Base-by-base conservation (phyloP, 2,888 invertebrate species). In the Glaucopsyche alexis region DNA sequence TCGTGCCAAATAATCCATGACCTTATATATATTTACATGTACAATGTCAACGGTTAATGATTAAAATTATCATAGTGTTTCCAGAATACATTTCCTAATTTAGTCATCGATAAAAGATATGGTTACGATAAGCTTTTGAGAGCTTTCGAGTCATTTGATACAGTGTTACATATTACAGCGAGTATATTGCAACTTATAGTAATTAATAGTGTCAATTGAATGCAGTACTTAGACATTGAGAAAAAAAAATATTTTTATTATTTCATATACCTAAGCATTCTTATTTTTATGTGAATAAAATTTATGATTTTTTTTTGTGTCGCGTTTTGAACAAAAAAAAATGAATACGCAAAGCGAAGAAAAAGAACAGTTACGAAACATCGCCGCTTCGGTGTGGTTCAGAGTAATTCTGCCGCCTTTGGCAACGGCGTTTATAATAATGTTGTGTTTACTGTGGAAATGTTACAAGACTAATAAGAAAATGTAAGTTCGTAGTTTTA, bases 381-480 rank as follows among this genome's bases (percentile, higher is more conserved):
- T 73, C 0, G 60, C 65, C 6, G 50, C 14, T 38, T 45, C 55
- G 8, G 66, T 73, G 0, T 49, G 67, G 42, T 70, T 76, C 0
- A 74, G 73, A 70, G 2, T 76, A 50, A 50, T 78, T 0, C 11
- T 76, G 19, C 50, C 72, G 6, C 78, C 78, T 9, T 11, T 76
- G 11, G 14, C 60, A 7, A 64, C 76, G 14, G 42, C 82, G 0
- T 55, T 84, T 0, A 6, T 81, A 1, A 55, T 87, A 8, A 50
- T 89, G 0, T 9, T 84, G 0, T 86, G 80, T 47, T 52, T 89
- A 3, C 6, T 84, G 4, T 88, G 85, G 81, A 82, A 79, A 16
- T 89, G 90, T 76, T 88, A 88, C 76, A 81, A 77, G 70, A 83
- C 80, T 8, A 88, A 89, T 72, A 79, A 79, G 74, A 74, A 80